Evolutionary conservation across 2,888 invertebrate species (phyloP).

Genomic region (Imbricaverruca yamaguchii): DNA sequence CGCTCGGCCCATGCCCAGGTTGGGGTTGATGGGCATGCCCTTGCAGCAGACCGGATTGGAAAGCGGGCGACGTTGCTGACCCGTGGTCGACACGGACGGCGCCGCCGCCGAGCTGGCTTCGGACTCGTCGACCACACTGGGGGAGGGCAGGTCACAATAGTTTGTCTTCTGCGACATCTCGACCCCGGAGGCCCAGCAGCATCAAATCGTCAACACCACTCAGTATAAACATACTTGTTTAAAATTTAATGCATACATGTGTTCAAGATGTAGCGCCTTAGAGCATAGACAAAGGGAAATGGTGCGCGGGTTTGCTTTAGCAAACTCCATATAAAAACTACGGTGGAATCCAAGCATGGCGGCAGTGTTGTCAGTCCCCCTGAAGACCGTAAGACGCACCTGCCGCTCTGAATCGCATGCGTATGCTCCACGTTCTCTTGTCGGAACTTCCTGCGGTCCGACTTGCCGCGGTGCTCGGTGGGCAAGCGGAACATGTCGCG

Average conservation of each 20-base stretch:
- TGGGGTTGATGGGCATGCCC: background rate
- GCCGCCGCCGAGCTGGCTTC: background rate
- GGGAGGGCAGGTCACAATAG: background rate
- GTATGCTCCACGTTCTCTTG: background rate
- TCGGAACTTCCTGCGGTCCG: background rate
- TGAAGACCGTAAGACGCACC: background rate
- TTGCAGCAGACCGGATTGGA: conserved; percentile 2
- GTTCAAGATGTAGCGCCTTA: too few species aligned
- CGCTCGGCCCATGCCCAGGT: conserved; percentile 2
- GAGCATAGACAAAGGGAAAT: too few species aligned
- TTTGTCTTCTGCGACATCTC: background rate
- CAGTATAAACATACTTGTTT: too few species aligned
- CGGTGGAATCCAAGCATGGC: too few species aligned
- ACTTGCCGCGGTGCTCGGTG: conserved; percentile 15
- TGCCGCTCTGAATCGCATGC: background rate
- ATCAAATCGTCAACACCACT: background rate
- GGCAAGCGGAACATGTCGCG: conserved; percentile 1
- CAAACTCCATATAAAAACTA: too few species aligned
- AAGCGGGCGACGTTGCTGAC: background rate
- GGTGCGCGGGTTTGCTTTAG: too few species aligned
- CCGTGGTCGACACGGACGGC: background rate
- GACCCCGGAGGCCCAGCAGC: background rate
- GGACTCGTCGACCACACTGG: background rate
- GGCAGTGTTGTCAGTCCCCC: too few species aligned
- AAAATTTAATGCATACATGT: too few species aligned